phyloP scores from a whole-genome alignment of 2,888 invertebrate genomes.

The Drosophila neonasuta region DNA sequence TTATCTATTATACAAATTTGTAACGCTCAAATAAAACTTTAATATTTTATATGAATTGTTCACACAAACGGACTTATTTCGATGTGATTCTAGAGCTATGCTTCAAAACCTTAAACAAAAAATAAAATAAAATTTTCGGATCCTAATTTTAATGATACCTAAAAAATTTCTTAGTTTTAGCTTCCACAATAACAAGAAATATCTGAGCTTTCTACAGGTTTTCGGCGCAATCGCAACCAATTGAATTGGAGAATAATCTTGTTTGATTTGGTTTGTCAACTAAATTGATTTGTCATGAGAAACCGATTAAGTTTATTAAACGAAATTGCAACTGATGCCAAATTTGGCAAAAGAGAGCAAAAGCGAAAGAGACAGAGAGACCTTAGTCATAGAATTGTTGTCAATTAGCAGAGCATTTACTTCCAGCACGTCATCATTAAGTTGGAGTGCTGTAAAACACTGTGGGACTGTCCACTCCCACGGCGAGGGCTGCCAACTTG shows the following conservation, averaged over 20 bases:
- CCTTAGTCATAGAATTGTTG: constrained; percentile 1
- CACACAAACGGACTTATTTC: no score
- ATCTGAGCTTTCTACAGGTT: background rate
- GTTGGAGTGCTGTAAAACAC: background rate
- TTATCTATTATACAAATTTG: no score
- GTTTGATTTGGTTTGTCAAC: constrained; percentile 21
- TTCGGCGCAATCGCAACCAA: constrained; percentile 15
- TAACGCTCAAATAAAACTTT: no score
- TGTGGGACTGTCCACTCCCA: constrained; percentile 33
- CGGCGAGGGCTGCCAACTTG: constrained; percentile 36
- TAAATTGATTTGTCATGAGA: constrained; percentile 11
- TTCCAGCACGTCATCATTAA: background rate
- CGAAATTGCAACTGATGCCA: background rate
- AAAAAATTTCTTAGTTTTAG: no score
- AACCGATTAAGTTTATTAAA: background rate
- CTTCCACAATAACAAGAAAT: background rate
- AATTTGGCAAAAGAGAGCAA: background rate
- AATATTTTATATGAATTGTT: no score
- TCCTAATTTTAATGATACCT: no score
- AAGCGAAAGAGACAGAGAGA: background rate
- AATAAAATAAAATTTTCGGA: no score
- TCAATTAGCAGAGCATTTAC: constrained; percentile 14
- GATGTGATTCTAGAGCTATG: no score
- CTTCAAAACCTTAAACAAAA: no score
- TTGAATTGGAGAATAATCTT: constrained; percentile 19